A percentile compares a stretch with the other conserved stretches of the same genome.
phyloP scores from a whole-genome alignment of 2,888 invertebrate species.

The Agriotes lineatus region DNA sequence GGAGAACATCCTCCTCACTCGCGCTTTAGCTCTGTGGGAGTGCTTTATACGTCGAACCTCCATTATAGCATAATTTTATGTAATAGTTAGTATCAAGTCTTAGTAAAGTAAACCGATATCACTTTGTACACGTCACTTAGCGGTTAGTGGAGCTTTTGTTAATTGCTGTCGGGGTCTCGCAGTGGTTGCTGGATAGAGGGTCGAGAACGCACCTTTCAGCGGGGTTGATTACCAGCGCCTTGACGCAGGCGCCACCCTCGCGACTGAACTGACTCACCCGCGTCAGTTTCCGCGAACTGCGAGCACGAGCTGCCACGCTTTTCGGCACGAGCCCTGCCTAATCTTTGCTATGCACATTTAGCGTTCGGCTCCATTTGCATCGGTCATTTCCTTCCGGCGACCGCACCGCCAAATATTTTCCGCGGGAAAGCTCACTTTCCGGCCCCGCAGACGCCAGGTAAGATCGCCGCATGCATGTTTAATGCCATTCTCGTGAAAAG shows the following conservation, averaged over 20 bases:
- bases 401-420: too few relatives aligned
- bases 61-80: constrained; percentile 35
- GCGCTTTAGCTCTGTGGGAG: constrained; percentile 4
- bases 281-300: constrained; percentile 39
- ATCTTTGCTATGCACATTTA: constrained; percentile 14
- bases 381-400: too few relatives aligned
- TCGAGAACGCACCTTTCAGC: constrained; percentile 49
- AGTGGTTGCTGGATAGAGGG: constrained; percentile 45
- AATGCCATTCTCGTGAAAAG: background rate
- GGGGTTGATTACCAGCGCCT: constrained; percentile 48
- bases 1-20: background rate
- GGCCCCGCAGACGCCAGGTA: background rate
- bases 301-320: constrained; percentile 29
- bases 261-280: constrained; percentile 38
- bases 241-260: constrained; percentile 23
- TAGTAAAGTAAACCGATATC: constrained; percentile 50
- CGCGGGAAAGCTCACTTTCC: too few relatives aligned
- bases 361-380: background rate
- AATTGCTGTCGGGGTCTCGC: constrained; percentile 51
- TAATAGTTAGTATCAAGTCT: constrained; percentile 38
- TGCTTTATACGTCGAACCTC: constrained; percentile 17
- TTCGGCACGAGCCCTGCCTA: constrained; percentile 8
- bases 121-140: constrained; percentile 52
- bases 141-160: constrained; percentile 52
- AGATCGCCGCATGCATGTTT: constrained; percentile 2